Conservation (phyloP, 2,113 vertebrate genomes). For the Rhabdornis inornatus region DNA sequence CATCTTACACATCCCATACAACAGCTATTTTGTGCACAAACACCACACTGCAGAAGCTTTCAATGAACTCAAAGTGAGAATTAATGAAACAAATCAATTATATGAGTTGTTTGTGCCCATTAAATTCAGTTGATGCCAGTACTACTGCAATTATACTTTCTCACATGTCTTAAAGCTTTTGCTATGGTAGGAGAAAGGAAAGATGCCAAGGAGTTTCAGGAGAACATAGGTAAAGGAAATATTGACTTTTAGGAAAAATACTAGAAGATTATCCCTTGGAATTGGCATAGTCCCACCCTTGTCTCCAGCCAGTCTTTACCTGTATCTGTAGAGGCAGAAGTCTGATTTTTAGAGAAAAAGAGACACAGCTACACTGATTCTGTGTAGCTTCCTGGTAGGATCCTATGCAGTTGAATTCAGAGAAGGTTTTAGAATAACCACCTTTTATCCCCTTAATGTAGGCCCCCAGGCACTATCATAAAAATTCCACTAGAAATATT, state of each 20-base stretch:
- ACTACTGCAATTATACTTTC: neutral
- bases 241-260: neutral
- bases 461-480: conserved; percentile 8
- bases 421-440: neutral
- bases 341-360: neutral
- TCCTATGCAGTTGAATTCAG: neutral
- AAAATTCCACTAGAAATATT: conserved; percentile 47
- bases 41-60: neutral
- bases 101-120: no score
- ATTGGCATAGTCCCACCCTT: accelerated
- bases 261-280: neutral
- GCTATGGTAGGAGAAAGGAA: neutral
- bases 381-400: neutral
- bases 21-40: neutral
- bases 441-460: neutral
- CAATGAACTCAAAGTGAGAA: neutral
- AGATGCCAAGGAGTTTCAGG: neutral
- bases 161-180: neutral
- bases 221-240: neutral
- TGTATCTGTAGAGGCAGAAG: neutral
- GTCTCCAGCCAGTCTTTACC: neutral
- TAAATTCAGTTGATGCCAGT: neutral
- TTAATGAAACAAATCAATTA: neutral
- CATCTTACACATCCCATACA: neutral
- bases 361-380: neutral